Evolutionary conservation across 2,797 vertebrate species (phyloP), one percentile per base, ranked within the genome.

Genomic region (Urophycis tenuis): DNA sequence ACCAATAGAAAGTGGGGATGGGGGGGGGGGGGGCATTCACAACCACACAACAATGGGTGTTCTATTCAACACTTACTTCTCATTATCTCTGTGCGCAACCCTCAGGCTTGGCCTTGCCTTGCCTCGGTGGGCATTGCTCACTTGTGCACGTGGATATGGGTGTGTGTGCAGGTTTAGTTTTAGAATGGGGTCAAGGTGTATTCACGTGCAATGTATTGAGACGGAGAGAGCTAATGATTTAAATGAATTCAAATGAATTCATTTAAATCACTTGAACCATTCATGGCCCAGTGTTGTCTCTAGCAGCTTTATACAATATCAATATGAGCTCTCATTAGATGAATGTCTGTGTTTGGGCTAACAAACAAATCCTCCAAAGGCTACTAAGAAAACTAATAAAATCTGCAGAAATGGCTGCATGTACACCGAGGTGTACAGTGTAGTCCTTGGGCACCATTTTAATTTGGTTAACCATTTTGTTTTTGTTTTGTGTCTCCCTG

Each of bases 61-160:
- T 87, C 89, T 92, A 91, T 92, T 90, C 87, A 87, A 85, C 84
- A 75, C 83, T 89, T 90, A 88, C 77, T 86, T 87, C 86, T 90
- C 81, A 90, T 91, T 89, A 91, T 87, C 84, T 87, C 80, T 33
- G 3, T 82, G 85, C 77, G 84, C 84, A 86, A 84, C 79, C 72
- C 87, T 83, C 53, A 35, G 30, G 72, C 77, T 0, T 33, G 15
- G 69, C 67, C 41, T 36, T 82, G 82, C 88, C 84, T 85, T 89
- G 91, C 91, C 88, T 86, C 82, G 84, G 88, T 90, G 89, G 88
- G 89, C 88, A 90, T 90, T 87, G 84, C 88, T 85, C 82, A 77
- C 82, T 82, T 64, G 70, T 86, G 81, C 80, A 82, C 84, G 49
- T 33, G 71, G n/a, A 17, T 39, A 64, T 41, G 53, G 22, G 76